Evolutionary conservation across 2,797 vertebrate genomes (phyloP), one percentile per base, ranked within the genome.

Genomic region (Argyrosomus regius): DNA sequence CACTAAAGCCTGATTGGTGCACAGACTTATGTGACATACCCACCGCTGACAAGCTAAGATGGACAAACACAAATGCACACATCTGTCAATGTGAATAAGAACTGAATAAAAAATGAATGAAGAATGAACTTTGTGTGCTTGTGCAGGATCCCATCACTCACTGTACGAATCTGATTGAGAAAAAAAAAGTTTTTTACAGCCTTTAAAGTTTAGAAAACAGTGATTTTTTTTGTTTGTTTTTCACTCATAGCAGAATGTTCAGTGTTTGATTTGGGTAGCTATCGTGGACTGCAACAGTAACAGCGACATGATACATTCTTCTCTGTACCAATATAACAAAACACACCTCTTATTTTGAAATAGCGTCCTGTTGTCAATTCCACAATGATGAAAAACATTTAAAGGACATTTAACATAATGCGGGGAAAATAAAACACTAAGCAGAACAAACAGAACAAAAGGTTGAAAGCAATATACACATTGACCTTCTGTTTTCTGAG

Each of bases 321-420:
- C 45, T 41, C 13, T n/a, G 35, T 64, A 14, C 17, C 31, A 48
- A 50, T 39, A 17, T 28, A 56, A 56, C 6, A 41, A 60, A 60
- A 24, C 41, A 54, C 50, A 43, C 35, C 39, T 65, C n/a, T 46
- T 57, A 46, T 35, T 35, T 7, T 35, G 35, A 35, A 35, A 35
- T 9, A 35, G 35, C 35, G 8, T 35, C 35, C 35, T 35, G 35
- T 35, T 35, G 35, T 35, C 14, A 31, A 13, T 41, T 49, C 59
- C 16, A 31, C 39, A 52, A 31, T 12, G 35, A 22, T 5, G 22
- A 41, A 50, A n/a, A 3, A 28, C 17, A n/a, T 53, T 31, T 22
- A 76, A 35, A 22, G 35, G 73, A 31, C 12, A 49, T 41, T 48
- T 1, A 59, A 35, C 43, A 60, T 22, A 70, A 64, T 39, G 20